phyloP scores from a whole-genome alignment of 2,888 invertebrate species.

The Matsumyia berberina region DNA sequence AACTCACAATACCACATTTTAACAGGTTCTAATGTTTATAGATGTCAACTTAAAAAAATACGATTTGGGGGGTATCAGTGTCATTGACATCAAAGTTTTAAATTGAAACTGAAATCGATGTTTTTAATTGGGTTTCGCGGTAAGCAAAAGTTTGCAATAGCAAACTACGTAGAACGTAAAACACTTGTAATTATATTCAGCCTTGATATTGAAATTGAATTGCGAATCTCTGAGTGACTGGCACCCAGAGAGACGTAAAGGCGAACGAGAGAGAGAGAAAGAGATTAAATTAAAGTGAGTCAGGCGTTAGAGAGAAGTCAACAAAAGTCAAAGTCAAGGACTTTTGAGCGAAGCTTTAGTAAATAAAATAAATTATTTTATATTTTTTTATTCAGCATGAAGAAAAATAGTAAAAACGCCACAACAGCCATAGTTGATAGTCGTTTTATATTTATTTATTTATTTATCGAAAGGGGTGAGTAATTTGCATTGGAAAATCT shows the following conservation, averaged over 20 bases:
- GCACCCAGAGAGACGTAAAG: conserved; percentile 44
- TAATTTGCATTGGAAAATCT: conserved; percentile 28
- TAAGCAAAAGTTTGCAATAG: conserved; percentile 25
- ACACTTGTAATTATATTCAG: conserved; percentile 74
- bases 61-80: conserved; percentile 12
- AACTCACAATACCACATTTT: neutral
- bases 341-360: conserved; percentile 77
- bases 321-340: conserved; percentile 85
- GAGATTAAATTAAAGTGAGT: conserved; percentile 47
- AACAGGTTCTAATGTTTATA: conserved; percentile 23
- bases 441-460: neutral
- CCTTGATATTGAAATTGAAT: conserved; percentile 83
- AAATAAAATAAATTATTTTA: conserved; percentile 43
- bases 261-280: conserved; percentile 22
- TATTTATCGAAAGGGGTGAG: conserved; percentile 9
- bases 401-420: neutral
- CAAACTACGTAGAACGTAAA: conserved; percentile 58
- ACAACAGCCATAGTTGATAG: neutral
- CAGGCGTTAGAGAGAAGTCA: conserved; percentile 80
- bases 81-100: conserved; percentile 41
- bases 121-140: neutral
- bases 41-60: conserved; percentile 9
- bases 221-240: conserved; percentile 65
- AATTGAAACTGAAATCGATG: conserved; percentile 54
- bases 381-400: neutral